Conservation (phyloP, 2,888 invertebrate species). For the Nowickia ferox region DNA sequence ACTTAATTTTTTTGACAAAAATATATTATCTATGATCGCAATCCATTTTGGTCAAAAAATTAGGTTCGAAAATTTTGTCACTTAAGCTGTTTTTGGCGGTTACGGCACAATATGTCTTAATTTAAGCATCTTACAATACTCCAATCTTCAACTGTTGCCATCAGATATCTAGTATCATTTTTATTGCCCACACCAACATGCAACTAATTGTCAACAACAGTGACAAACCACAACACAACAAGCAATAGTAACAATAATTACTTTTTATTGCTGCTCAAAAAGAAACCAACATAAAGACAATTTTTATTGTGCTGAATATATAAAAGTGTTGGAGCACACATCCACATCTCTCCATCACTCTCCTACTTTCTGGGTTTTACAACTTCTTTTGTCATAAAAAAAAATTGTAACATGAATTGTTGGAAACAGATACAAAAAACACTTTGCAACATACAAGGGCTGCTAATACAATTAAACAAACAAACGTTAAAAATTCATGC, state of each 20-base stretch:
- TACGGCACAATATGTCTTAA: no score
- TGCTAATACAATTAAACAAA: background rate
- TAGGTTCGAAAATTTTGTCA: no score
- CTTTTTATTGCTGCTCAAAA: constrained; percentile 11
- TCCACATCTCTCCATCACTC: no score
- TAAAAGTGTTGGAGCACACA: constrained; percentile 1
- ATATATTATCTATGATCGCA: no score
- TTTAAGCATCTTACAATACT: no score
- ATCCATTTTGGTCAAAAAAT: no score
- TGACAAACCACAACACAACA: background rate
- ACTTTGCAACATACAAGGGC: background rate
- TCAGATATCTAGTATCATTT: no score
- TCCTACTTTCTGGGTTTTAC: constrained; percentile 5
- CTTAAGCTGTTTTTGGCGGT: no score
- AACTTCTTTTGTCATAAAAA: constrained; percentile 33
- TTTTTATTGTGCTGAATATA: background rate
- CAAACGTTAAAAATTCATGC: background rate
- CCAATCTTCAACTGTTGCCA: no score
- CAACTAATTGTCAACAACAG: background rate
- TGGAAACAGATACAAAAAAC: constrained; percentile 1
- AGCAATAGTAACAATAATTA: constrained; percentile 21
- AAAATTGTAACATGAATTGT: constrained; percentile 13
- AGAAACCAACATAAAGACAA: background rate
- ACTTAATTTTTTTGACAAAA: no score
- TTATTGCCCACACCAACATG: background rate